A percentile compares a stretch with the other conserved stretches of the same genome.
These are phyloP conservation scores for Ariopsis seemanni DNA, from an alignment of 2,113 vertebrate species.

Conservation along the genomic window DNA sequence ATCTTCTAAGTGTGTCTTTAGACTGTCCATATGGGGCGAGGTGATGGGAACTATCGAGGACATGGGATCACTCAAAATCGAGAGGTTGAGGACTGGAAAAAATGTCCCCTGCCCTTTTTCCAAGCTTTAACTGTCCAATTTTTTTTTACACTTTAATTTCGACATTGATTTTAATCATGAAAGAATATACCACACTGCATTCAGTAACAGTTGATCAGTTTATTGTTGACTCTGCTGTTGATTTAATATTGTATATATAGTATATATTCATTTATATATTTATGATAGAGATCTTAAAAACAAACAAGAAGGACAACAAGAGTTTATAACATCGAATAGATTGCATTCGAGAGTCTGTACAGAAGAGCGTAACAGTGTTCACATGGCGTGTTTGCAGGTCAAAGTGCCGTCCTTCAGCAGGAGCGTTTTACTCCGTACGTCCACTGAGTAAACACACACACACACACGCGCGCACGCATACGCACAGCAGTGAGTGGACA, in stretches of 20 bases:
- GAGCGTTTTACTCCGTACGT: slow-evolving; percentile 53
- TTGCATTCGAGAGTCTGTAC: slow-evolving; percentile 68
- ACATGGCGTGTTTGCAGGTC: slow-evolving; percentile 62
- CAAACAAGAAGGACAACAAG: slow-evolving; percentile 40
- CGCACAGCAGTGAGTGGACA: background rate
- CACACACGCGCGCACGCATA: slow-evolving; percentile 4
- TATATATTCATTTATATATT: background rate
- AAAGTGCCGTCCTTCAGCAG: slow-evolving; percentile 68
- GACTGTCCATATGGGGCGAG: no score
- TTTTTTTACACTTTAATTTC: background rate
- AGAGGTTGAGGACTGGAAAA: no score
- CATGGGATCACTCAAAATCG: background rate
- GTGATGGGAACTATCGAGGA: background rate
- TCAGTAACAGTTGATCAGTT: background rate
- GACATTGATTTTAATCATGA: background rate
- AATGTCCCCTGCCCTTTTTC: background rate
- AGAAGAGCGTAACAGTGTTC: slow-evolving; percentile 50
- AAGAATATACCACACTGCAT: background rate
- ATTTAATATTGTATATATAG: background rate
- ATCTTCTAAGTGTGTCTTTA: no score
- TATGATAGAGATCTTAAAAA: slow-evolving; percentile 36
- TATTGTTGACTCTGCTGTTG: slow-evolving; percentile 8
- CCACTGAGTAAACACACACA: background rate
- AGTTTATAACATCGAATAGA: slow-evolving; percentile 50
- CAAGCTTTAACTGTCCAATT: background rate